A percentile compares a stretch with the other conserved stretches of the same genome.
Conservation (phyloP, 2,888 invertebrate species). For the Sminthurinus aureus region DNA sequence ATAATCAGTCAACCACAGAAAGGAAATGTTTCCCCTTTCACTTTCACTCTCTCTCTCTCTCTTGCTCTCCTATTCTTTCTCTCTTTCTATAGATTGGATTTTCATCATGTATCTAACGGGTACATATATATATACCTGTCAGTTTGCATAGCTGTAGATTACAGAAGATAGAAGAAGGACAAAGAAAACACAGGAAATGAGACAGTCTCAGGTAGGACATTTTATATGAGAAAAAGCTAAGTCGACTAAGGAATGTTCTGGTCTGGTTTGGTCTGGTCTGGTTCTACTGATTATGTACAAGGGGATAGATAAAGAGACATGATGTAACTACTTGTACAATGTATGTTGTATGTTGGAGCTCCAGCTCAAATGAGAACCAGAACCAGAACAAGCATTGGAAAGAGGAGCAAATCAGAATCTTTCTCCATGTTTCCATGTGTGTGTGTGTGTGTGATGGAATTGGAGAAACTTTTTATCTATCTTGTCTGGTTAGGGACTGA, state of each 20-base stretch:
- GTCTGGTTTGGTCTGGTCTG: background rate
- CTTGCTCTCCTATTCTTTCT: background rate
- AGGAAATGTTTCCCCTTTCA: background rate
- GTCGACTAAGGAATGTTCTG: background rate
- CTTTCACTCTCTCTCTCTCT: background rate
- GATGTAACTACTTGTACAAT: background rate
- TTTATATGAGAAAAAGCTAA: conserved; percentile 1
- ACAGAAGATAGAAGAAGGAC: background rate
- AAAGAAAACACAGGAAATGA: background rate
- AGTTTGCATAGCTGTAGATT: background rate
- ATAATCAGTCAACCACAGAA: conserved; percentile 11
- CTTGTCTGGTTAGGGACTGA: conserved; percentile 49
- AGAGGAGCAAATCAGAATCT: conserved; percentile 14
- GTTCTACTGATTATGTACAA: background rate
- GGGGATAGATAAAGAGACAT: background rate
- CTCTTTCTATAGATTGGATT: background rate
- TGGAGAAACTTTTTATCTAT: conserved; percentile 50
- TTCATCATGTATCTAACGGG: background rate
- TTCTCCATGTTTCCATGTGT: background rate
- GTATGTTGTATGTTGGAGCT: background rate
- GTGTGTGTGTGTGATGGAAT: conserved; percentile 15
- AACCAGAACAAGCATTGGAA: background rate
- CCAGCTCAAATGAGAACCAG: too few relatives aligned
- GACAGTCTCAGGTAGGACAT: conserved; percentile 8
- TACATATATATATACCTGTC: background rate